Evolutionary conservation across 2,888 invertebrate species (phyloP).

Genomic region (Lasius fuliginosus): DNA sequence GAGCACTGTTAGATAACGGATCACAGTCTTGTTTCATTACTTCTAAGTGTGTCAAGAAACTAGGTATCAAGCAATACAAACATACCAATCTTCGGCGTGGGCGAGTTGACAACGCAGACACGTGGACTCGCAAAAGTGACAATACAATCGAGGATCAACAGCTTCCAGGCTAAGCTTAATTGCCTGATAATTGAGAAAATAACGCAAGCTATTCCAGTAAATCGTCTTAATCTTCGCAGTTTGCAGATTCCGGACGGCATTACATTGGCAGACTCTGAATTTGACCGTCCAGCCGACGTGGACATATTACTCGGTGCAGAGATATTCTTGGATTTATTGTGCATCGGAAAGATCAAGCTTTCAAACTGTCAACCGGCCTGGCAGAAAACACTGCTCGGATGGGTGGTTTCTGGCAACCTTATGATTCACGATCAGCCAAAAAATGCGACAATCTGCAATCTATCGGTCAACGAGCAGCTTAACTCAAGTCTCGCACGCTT

Average conservation of each 20-base stretch:
- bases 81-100: not conserved
- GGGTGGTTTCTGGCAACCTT: not conserved
- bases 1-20: not conserved
- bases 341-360: not conserved
- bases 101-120: not conserved
- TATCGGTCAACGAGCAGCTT: not conserved
- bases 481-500: not conserved
- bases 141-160: not conserved
- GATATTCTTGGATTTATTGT: not conserved
- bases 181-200: not conserved
- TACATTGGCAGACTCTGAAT: not conserved
- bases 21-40: not conserved
- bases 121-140: not conserved
- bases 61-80: not conserved
- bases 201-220: not conserved
- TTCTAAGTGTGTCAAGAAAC: rapidly evolving
- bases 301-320: not conserved
- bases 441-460: not conserved
- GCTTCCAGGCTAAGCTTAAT: rapidly evolving
- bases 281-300: rapidly evolving
- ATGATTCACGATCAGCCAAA: no score
- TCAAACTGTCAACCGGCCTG: not conserved
- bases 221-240: rapidly evolving
- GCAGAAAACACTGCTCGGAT: not conserved
- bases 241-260: not conserved